A percentile compares a stretch with the other conserved stretches of the same genome.
These are phyloP conservation scores for Larimichthys polyactis DNA, from an alignment of 2,113 vertebrate genomes.

Conservation along the genomic window DNA sequence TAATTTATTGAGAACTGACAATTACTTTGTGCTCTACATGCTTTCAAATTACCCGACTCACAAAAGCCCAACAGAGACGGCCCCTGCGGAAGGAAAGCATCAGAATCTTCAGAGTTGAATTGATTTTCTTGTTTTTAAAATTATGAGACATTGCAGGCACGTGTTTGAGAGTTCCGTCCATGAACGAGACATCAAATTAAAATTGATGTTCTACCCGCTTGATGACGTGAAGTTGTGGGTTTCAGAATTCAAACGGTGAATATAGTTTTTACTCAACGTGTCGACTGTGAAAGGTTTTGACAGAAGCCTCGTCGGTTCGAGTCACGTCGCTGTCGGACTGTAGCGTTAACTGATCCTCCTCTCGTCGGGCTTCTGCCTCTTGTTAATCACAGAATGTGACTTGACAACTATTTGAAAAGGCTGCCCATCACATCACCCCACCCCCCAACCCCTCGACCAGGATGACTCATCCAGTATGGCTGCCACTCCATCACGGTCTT, in stretches of 20 bases:
- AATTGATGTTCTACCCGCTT: neutral
- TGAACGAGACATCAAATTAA: neutral
- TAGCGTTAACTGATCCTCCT: constrained; percentile 37
- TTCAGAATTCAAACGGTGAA: constrained; percentile 10
- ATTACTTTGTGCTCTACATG: neutral
- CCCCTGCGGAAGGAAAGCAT: neutral
- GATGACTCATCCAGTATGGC: constrained; percentile 76
- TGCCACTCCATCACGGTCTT: constrained; percentile 72
- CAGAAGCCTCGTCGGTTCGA: constrained; percentile 52
- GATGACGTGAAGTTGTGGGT: neutral
- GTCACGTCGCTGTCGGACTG: constrained; percentile 34
- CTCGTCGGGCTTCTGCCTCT: constrained; percentile 38
- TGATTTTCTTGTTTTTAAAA: constrained; percentile 8
- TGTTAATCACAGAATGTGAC: constrained; percentile 72
- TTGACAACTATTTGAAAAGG: constrained; percentile 73
- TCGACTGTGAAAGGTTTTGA: constrained; percentile 36
- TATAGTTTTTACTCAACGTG: neutral
- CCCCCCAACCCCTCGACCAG: constrained; percentile 2
- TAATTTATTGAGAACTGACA: constrained; percentile 6
- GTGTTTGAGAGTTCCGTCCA: neutral
- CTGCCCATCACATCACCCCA: constrained; percentile 35
- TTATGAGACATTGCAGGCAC: neutral
- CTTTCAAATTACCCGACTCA: neutral
- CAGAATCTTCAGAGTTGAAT: neutral
- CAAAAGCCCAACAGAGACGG: neutral